These are phyloP conservation scores for Drosophila bunnanda DNA, from an alignment of 2,888 invertebrate genomes.

Conservation along the genomic window DNA sequence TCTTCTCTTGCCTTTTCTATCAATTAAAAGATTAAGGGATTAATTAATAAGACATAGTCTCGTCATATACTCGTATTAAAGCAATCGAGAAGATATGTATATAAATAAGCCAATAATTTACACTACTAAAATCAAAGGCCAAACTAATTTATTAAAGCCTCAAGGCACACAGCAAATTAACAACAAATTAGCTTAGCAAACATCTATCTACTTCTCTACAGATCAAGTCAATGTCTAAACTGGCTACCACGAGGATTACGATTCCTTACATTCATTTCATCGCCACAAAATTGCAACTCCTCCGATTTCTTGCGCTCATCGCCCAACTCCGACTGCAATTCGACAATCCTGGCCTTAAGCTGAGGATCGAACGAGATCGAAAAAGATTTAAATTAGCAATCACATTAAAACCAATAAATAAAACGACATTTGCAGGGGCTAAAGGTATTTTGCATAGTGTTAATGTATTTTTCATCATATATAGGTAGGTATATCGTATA, in stretches of 20 bases:
- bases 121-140: neutral
- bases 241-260: neutral
- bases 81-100: neutral
- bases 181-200: too few species aligned
- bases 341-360: slow-evolving; percentile 86
- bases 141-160: neutral
- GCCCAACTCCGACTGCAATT: slow-evolving; percentile 88
- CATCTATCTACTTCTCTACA: neutral
- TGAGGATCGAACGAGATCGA: slow-evolving; percentile 68
- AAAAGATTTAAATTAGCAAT: slow-evolving; percentile 53
- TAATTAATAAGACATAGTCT: neutral
- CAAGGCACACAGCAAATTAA: too few species aligned
- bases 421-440: slow-evolving; percentile 57
- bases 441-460: slow-evolving; percentile 58
- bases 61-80: too few species aligned
- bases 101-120: neutral
- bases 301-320: slow-evolving; percentile 93
- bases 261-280: slow-evolving; percentile 92
- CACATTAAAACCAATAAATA: slow-evolving; percentile 52
- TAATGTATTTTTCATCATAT: slow-evolving; percentile 59
- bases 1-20: neutral
- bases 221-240: slow-evolving; percentile 43
- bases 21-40: neutral
- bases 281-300: slow-evolving; percentile 94
- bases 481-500: slow-evolving; percentile 43